Evolutionary conservation across 2,113 vertebrate species (phyloP).

Genomic region (Chunga burmeisteri): DNA sequence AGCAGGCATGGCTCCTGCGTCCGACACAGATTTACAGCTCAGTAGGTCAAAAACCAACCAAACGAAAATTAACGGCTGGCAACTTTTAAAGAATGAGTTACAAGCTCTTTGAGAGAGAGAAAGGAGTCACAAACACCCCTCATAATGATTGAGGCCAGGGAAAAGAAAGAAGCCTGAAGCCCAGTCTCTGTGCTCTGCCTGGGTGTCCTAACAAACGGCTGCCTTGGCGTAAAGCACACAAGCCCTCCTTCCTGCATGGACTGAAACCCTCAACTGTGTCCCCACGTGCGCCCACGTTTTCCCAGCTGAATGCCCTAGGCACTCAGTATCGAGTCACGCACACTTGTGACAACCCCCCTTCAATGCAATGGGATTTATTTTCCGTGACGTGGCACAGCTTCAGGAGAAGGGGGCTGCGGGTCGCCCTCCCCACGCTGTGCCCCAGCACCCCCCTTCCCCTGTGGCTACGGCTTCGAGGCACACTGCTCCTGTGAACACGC

Average conservation of each 20-base stretch:
- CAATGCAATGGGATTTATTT: not conserved
- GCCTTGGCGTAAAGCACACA: not conserved
- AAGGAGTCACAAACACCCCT: not conserved
- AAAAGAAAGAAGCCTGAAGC: not conserved
- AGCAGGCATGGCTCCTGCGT: not conserved
- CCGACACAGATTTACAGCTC: not conserved
- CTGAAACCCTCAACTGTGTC: not conserved
- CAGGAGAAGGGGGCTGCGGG: not conserved
- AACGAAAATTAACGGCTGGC: not conserved
- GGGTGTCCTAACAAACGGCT: rapidly evolving
- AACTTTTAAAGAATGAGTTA: not conserved
- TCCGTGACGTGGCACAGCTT: rapidly evolving
- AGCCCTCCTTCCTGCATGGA: not conserved
- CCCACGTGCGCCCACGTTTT: rapidly evolving
- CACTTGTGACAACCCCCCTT: not conserved
- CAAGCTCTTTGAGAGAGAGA: not conserved
- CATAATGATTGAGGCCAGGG: not conserved
- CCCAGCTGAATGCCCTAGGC: not conserved
- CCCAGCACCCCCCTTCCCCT: not conserved
- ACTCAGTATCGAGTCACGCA: not conserved
- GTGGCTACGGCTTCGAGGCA: not conserved
- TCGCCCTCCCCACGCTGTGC: rapidly evolving
- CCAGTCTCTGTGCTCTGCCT: not conserved
- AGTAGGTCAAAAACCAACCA: not conserved
- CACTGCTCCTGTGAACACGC: not conserved